Base-by-base conservation (phyloP, 2,113 vertebrate species). In the Cryptomyrus ogoouensis region DNA sequence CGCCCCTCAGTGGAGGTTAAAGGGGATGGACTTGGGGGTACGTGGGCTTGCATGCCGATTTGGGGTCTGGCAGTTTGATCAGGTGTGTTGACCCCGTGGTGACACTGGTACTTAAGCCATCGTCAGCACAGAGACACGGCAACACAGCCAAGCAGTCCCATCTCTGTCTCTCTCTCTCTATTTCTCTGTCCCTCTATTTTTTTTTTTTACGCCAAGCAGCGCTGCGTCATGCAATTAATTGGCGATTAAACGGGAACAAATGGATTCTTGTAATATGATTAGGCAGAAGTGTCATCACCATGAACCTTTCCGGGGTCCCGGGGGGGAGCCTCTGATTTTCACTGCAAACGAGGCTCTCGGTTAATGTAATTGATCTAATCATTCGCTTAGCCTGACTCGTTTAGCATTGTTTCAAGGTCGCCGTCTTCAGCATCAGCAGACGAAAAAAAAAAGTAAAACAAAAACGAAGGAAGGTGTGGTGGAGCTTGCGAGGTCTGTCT, bases 21-120 rank as follows among this genome's bases (percentile, higher is more conserved):
- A 90, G 90, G 90, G 91, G 92, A 92, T 21, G 91, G 90, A 92
- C 50, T 92, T 24, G 89, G 90, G 85, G 90, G 89, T 91, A 92
- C 89, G 91, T 95, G 94, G 92, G 87, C 39, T 83, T 91, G 89
- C 83, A 92, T 91, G 91, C 91, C 93, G 94, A 91, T 27, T 74
- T 88, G n/a, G 21, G 7, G 83, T 90, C 85, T 49, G 83, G 91
- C 89, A 42, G 83, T 83, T 89, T 19, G 31, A 7, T 77, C 90
- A 89, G 88, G 49, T 49, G 8, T 58, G 10, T 24, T 87, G 74
- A 24, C 56, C 90, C 88, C 47, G 6, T 10, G 13, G 70, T 10
- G 50, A 39, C 19, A 74, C 21, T 44, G 12, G n/a, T 4, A 27
- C 17, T 62, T 35, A 56, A 42, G 27, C 70, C 7, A n/a, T 24